Evolutionary conservation across 2,888 invertebrate genomes (phyloP), one percentile per base, ranked within the genome.

Genomic region (Galerucella nymphaeae): DNA sequence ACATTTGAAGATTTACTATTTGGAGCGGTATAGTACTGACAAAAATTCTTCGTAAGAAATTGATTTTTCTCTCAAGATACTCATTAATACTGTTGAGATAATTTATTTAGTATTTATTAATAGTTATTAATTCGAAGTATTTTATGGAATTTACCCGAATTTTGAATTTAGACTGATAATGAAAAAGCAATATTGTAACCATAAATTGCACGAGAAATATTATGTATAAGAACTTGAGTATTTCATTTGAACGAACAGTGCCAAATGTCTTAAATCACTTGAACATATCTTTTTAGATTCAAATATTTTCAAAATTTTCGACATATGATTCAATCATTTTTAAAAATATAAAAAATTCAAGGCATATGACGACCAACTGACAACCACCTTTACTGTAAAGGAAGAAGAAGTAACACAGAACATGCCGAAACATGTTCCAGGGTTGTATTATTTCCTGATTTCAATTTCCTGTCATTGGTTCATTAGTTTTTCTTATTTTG

Each of bases 131-230:
- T 75, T 77, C 67, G 62, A 77, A 76, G 80, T 82, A 83, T 80
- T 82, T 80, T 82, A 81, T 82, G 82, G 81, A 83, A 81, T 79
- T 55, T 82, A 81, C 82, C 81, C 84, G 83, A 85, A 85, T 85
- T 84, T 84, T 83, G 80, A 83, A 81, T 83, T 85, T 84, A 85
- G 85, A 86, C 85, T 85, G 85, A 85, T 82, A 82, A 83, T 79
- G 77, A 79, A 85, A 81, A 84, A 86, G 84, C 83, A 85, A 85
- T 85, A 85, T 81, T 79, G 77, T 81, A 80, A 79, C 76, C 78
- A 79, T 80, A 80, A 80, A 79, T 78, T 78, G 77, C 76, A 79
- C 73, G 66, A 73, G 59, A 66, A 71, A 77, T 71, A 74, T 66
- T 71, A 74, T 66, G 70, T 70, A 62, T 74, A 74, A 75, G 77